Evolutionary conservation across 2,888 invertebrate species (phyloP), one percentile per base, ranked within the genome.

Genomic region (Chrysomela aeneicollis): DNA sequence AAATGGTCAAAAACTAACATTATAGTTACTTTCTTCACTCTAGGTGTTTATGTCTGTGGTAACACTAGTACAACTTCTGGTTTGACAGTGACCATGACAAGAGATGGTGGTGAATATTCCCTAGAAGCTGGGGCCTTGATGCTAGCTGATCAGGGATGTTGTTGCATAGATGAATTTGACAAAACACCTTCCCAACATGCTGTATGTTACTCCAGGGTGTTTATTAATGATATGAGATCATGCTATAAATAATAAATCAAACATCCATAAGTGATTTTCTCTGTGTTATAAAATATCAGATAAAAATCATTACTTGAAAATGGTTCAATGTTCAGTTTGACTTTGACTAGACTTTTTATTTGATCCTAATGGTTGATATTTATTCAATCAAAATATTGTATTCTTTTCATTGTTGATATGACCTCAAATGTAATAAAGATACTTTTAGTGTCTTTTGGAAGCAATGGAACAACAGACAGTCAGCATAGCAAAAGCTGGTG

Each of bases 91-190:
- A 91, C 93, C 8, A 81, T 95, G 74, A 86, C 89, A 1, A 87
- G 90, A 74, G 92, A 94, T 82, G 88, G 92, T 61, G 87, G 90
- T 1, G 95, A 92, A 79, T 93, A 89, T 84, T 89, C 92, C 0
- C 84, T 96, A 57, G 95, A 96, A 82, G 95, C 96, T 0, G 97
- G 95, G 0, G 94, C 94, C 6, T 81, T 95, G 32, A 92, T 96
- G 59, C 84, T 94, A 59, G 92, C 96, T 17, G 93, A 94, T 80
- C 90, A 89, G 74, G 97, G 97, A 0, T 91, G 91, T 67, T 98
- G 97, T 80, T 95, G 95, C 75, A 93, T 98, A 51, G 98, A 98
- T 81, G 97, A 98, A 83, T 93, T 98, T 77, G 98, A 98, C 81
- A 97, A 97, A 86, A 93, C 94, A 89, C 85, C 87, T 2, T 83